These are phyloP conservation scores for Drosophila pegasa DNA, from an alignment of 2,888 invertebrate species.

Conservation along the genomic window DNA sequence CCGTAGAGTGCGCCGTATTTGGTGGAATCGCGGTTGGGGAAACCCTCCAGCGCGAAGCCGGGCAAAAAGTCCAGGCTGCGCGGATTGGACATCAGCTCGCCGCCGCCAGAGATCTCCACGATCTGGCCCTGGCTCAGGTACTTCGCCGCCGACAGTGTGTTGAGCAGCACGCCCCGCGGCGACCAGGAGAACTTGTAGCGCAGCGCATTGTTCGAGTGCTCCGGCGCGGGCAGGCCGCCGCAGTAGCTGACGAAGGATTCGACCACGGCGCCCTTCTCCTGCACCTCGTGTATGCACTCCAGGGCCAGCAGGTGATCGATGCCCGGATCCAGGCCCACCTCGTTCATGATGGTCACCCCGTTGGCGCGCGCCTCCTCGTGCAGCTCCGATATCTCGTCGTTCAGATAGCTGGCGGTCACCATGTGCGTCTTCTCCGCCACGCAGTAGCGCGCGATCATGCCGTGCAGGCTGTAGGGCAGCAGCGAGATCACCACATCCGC, in stretches of 20 bases:
- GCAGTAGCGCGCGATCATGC: slow-evolving; percentile 93
- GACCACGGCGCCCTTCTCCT: slow-evolving; percentile 94
- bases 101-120: slow-evolving; percentile 95
- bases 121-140: slow-evolving; percentile 93
- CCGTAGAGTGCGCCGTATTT: slow-evolving; percentile 95
- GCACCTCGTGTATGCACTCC: slow-evolving; percentile 97
- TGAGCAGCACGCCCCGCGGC: slow-evolving; percentile 95
- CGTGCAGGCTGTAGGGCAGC: slow-evolving; percentile 95
- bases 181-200: slow-evolving; percentile 99
- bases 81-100: slow-evolving; percentile 93
- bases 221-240: slow-evolving; percentile 98
- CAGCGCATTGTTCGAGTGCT: slow-evolving; percentile 95
- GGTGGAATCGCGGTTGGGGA: slow-evolving; percentile 98
- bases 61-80: slow-evolving; percentile 95
- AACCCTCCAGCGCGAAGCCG: slow-evolving; percentile 98
- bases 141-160: slow-evolving; percentile 95
- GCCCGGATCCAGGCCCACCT: slow-evolving; percentile 99
- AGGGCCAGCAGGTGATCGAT: slow-evolving; percentile 98
- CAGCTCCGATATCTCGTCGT: slow-evolving; percentile 92
- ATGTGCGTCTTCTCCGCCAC: slow-evolving; percentile 94
- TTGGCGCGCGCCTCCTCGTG: slow-evolving; percentile 94
- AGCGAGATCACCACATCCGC: slow-evolving; percentile 94
- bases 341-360: slow-evolving; percentile 97
- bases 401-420: slow-evolving; percentile 98
- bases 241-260: slow-evolving; percentile 98